phyloP scores from a whole-genome alignment of 2,797 vertebrate species.

The Crax fasciolata region DNA sequence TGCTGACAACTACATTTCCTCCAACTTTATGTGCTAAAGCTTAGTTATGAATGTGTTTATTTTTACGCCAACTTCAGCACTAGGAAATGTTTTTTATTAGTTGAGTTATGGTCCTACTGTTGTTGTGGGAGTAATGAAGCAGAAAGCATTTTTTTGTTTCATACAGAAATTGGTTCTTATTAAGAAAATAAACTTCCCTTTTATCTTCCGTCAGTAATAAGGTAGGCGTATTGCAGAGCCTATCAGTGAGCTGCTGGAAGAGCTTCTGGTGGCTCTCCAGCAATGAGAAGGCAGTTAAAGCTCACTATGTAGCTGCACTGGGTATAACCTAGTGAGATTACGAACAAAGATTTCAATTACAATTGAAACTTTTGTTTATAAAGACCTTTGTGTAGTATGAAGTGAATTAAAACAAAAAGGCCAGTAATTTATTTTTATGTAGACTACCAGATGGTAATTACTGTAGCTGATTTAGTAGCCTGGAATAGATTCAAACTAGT shows the following conservation, averaged over 20 bases:
- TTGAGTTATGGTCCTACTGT: neutral
- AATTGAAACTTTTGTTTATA: conserved; percentile 39
- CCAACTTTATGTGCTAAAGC: neutral
- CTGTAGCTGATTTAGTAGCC: conserved; percentile 70
- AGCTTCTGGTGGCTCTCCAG: neutral
- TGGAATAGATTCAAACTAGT: conserved; percentile 71
- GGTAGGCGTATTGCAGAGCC: neutral
- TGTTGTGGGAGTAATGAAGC: neutral
- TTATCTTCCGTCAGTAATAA: neutral
- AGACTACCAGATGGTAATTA: conserved; percentile 69
- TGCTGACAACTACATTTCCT: neutral
- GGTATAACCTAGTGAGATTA: conserved; percentile 12
- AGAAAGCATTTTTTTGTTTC: conserved; percentile 27
- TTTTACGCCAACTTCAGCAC: neutral
- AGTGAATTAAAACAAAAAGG: conserved; percentile 52
- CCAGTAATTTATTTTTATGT: conserved; percentile 63
- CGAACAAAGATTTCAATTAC: conserved; percentile 33
- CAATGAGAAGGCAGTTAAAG: neutral
- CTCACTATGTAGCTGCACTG: neutral
- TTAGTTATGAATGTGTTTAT: neutral
- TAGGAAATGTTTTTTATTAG: neutral
- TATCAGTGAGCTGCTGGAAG: neutral
- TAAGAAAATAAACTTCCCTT: neutral
- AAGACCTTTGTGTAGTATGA: conserved; percentile 17
- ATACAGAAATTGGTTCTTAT: neutral